These are phyloP conservation scores for Metalampra italica DNA, from an alignment of 2,888 invertebrate species.

Conservation along the genomic window DNA sequence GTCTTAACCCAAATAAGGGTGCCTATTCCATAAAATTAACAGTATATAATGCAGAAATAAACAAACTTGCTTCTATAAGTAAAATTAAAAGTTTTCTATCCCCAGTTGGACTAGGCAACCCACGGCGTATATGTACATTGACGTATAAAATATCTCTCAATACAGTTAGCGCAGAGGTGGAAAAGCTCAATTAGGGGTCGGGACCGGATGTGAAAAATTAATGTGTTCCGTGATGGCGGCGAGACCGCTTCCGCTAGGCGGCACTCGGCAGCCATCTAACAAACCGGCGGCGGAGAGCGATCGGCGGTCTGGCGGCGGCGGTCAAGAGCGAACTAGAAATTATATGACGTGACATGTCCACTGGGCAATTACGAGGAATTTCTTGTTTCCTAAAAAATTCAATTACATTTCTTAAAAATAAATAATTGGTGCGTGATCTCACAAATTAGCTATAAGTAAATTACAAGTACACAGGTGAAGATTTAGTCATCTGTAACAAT, in stretches of 20 bases:
- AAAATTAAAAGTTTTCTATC: too few species aligned
- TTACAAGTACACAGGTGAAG: too few species aligned
- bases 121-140: too few species aligned
- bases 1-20: too few species aligned
- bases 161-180: conserved; percentile 20
- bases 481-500: too few species aligned
- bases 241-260: conserved; percentile 24
- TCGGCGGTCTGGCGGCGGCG: conserved; percentile 32
- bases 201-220: conserved; percentile 64
- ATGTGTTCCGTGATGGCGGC: conserved; percentile 52
- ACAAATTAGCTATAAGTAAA: too few species aligned
- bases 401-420: background rate
- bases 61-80: too few species aligned
- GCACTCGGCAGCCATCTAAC: too few species aligned
- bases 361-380: background rate
- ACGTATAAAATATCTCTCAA: too few species aligned
- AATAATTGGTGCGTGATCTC: background rate
- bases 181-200: conserved; percentile 51
- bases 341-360: conserved; percentile 23
- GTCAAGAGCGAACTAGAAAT: conserved; percentile 25
- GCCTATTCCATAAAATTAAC: too few species aligned
- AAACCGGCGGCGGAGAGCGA: conserved; percentile 49
- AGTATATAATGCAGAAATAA: too few species aligned
- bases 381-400: background rate
- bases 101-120: too few species aligned